Base-by-base conservation (phyloP, 2,888 invertebrate genomes). In the Cerceris ruficornis region DNA sequence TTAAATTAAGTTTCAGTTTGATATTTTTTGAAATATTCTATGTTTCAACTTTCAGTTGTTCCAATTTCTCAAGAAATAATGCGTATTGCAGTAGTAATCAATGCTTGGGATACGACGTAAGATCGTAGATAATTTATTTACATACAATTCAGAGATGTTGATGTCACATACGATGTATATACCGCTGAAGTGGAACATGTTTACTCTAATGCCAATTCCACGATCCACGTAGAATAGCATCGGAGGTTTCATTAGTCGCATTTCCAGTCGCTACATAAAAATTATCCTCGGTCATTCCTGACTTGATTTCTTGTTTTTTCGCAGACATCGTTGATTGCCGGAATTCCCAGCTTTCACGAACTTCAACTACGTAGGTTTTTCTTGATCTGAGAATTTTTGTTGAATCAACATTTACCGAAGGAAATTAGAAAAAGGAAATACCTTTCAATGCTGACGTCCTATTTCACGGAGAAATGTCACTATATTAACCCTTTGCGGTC, bases 171-270 rank as follows among this genome's bases (percentile, higher is more conserved):
- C 61, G 17, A 14, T 52, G 69, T 28, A 7, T 50, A 50, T n/a
- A 50, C 64, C 52, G 6, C 41, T 6, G 11, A n/a, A 39, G 7
- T 9, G 61, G 15, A 62, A 61, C 55, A 54, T 52, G 69, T 58
- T 58, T 43, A 52, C 79, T 46, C 14, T 41, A 52, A 58, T 58
- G 74, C 55, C 68, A 55, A 72, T 71, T 78, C 67, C 58, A 60
- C 55, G 42, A 69, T 68, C 75, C 58, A 46, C 28, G 28, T 75
- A 43, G 59, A 69, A 59, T 50, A 57, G 69, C 77, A 62, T 64
- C 78, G 42, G 41, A 39, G 54, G 72, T 82, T 78, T 69, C 75
- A 76, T 82, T 76, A 76, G 65, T 46, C 76, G 76, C 75, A 52
- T 76, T 79, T 82, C 70, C 70, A 75, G 62, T 65, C 61, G 79